phyloP scores from a whole-genome alignment of 2,797 vertebrate species.

The Glossophaga mutica region DNA sequence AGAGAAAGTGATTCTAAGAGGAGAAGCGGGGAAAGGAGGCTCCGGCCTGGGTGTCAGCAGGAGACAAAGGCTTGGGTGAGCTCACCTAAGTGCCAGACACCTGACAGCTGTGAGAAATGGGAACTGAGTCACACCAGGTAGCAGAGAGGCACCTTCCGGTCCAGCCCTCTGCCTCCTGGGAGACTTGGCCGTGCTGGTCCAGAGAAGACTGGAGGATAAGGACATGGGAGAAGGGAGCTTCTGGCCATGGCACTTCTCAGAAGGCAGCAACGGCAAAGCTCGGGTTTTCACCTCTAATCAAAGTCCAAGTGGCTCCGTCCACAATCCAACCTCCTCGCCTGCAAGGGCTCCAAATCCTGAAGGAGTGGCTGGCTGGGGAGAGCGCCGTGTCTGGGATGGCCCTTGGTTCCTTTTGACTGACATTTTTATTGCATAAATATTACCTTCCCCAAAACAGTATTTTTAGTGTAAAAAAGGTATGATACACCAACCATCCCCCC shows the following conservation, averaged over 20 bases:
- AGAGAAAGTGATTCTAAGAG: background rate
- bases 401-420: background rate
- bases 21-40: background rate
- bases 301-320: background rate
- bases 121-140: rapidly evolving
- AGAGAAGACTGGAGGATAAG: background rate
- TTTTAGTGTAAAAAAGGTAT: background rate
- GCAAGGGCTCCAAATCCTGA: background rate
- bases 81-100: background rate
- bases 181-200: background rate
- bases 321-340: background rate
- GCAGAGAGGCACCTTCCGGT: background rate
- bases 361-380: no score
- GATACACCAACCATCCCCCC: background rate
- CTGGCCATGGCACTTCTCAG: background rate
- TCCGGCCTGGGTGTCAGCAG: background rate
- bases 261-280: background rate
- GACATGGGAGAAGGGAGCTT: background rate
- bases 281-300: background rate
- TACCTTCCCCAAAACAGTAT: background rate
- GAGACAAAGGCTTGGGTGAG: background rate
- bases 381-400: background rate
- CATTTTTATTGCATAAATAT: background rate
- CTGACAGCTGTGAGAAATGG: background rate
- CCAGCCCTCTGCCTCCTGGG: no score